Percentiles rank a stretch among this genome's conserved stretches.
These are phyloP conservation scores for Thysanoteuthis rhombus DNA, from an alignment of 2,888 invertebrate genomes.

Conservation along the genomic window DNA sequence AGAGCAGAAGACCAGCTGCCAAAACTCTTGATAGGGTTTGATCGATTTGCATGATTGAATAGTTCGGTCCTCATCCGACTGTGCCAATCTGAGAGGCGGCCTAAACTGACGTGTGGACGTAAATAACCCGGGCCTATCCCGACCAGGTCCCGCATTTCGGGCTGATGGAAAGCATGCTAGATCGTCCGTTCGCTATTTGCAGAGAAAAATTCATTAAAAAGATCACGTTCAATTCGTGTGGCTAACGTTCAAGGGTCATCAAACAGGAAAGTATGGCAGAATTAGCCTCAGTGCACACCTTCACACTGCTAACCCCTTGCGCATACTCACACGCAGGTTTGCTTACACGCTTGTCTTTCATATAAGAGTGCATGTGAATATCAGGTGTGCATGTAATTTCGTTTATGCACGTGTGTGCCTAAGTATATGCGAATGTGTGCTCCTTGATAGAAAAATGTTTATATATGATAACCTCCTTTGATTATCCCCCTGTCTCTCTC, in stretches of 20 bases:
- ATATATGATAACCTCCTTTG: too few relatives aligned
- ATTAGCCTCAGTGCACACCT: neutral
- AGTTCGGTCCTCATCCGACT: neutral
- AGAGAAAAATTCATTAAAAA: constrained; percentile 12
- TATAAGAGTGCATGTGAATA: too few relatives aligned
- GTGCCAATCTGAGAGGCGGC: neutral
- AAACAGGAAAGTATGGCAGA: neutral
- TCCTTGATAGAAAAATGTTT: too few relatives aligned
- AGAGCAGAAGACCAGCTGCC: neutral
- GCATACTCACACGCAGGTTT: too few relatives aligned
- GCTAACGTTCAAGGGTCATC: neutral
- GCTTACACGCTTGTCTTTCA: too few relatives aligned
- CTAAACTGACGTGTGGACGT: neutral
- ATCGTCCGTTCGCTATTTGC: neutral
- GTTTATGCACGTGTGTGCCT: too few relatives aligned
- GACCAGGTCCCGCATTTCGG: neutral
- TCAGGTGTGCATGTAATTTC: neutral
- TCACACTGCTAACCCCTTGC: too few relatives aligned
- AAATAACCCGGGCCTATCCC: neutral
- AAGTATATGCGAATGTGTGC: too few relatives aligned
- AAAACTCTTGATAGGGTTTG: constrained; percentile 12
- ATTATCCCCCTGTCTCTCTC: too few relatives aligned
- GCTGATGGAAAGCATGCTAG: neutral
- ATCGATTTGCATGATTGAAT: neutral
- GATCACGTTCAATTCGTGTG: neutral